Conservation (phyloP, 2,113 vertebrate species). For the Accipiter cooperii region DNA sequence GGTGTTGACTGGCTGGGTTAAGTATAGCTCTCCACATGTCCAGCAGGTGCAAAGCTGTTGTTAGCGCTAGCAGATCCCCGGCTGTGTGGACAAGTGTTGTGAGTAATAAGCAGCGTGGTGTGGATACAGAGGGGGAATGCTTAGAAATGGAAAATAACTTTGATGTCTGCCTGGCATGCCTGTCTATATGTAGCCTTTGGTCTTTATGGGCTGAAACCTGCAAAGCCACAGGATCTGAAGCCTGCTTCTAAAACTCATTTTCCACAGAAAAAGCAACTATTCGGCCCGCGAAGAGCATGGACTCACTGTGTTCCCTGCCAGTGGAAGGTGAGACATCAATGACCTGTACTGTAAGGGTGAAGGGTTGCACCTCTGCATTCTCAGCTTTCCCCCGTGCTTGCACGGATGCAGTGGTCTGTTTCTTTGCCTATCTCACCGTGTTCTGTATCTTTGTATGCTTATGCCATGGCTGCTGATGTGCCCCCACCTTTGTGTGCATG, state of each 20-base stretch:
- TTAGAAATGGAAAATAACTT: constrained; percentile 20
- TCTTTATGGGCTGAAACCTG: not conserved
- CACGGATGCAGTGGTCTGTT: not conserved
- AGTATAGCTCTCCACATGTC: constrained; percentile 47
- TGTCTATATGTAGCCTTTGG: not conserved
- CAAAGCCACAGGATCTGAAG: not conserved
- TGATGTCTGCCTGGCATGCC: not conserved
- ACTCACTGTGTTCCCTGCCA: constrained; percentile 89
- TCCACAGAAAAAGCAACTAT: constrained; percentile 88
- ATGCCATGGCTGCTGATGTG: not conserved
- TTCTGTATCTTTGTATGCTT: not conserved
- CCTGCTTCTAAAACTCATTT: constrained; percentile 17
- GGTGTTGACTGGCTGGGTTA: constrained; percentile 38
- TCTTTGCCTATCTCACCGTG: not conserved
- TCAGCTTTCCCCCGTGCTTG: not conserved
- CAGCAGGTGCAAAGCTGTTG: constrained; percentile 55
- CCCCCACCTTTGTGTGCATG: not conserved
- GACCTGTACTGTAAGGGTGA: not conserved
- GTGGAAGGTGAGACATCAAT: constrained; percentile 80
- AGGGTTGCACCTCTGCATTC: not conserved
- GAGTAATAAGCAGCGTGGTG: not conserved
- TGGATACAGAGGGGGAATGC: not conserved
- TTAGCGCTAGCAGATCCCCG: constrained; percentile 12
- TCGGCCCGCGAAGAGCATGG: constrained; percentile 96
- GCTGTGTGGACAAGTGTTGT: constrained; percentile 44